Evolutionary conservation across 1,140 invertebrate genomes (phyloP).

Genomic region (Oncopeltus fasciatus): DNA sequence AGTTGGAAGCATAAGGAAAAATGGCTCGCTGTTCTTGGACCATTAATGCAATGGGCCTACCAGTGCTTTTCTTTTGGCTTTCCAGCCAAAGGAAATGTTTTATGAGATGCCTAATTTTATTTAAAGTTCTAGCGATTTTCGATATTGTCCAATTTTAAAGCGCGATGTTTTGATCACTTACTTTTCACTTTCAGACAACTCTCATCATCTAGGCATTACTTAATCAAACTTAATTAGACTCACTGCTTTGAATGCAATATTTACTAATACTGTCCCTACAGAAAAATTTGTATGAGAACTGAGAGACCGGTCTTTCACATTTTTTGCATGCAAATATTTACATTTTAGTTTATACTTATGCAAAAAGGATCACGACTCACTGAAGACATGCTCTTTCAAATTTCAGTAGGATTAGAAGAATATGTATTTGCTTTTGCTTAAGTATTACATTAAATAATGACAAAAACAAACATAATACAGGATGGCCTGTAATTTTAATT

Average conservation of each 20-base stretch:
- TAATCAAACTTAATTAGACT: background rate
- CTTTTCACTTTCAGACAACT: background rate
- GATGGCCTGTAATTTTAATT: background rate
- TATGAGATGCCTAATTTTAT: background rate
- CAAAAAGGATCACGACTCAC: background rate
- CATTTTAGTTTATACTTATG: background rate
- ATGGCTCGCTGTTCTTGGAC: background rate
- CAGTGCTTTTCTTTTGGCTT: background rate
- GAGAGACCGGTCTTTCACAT: background rate
- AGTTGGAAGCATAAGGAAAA: background rate
- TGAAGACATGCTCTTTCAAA: background rate
- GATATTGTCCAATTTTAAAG: background rate
- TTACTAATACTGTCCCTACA: background rate
- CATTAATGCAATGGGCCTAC: background rate
- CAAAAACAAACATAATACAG: background rate
- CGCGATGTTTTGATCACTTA: background rate
- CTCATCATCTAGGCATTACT: background rate
- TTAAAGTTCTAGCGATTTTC: background rate
- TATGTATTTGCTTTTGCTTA: background rate
- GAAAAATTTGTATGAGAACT: background rate
- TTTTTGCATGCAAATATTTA: background rate
- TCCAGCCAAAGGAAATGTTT: background rate
- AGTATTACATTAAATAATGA: background rate
- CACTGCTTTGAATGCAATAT: background rate
- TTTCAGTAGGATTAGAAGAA: background rate